These are phyloP conservation scores for Mastomys natalensis DNA, from an alignment of 2,113 vertebrate species.

Conservation along the genomic window DNA sequence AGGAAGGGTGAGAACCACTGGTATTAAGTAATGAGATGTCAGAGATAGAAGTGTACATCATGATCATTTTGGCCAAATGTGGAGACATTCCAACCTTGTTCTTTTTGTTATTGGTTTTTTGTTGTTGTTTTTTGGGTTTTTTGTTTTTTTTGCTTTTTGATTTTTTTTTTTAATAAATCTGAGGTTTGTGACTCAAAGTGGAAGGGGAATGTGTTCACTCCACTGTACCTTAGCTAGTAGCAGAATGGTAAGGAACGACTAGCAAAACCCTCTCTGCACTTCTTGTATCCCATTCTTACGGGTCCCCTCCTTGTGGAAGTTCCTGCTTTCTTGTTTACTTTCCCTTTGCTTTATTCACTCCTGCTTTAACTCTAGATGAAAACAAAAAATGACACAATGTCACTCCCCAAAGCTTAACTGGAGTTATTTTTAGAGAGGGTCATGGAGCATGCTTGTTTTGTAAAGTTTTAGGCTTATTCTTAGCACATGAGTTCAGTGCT, in stretches of 20 bases:
- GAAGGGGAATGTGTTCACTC: not conserved
- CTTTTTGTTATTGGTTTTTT: not conserved
- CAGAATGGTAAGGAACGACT: not conserved
- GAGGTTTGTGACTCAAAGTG: not conserved
- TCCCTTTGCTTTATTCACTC: constrained; percentile 24
- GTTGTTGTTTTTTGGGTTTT: too few relatives aligned
- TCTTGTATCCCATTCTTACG: not conserved
- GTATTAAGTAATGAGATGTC: not conserved
- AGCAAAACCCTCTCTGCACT: too few relatives aligned
- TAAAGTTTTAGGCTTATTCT: constrained; percentile 54
- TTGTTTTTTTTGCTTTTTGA: too few relatives aligned
- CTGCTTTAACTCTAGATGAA: not conserved
- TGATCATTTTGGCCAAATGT: not conserved
- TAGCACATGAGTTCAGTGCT: constrained; percentile 56
- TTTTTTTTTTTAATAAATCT: too few relatives aligned
- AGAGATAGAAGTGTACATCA: not conserved
- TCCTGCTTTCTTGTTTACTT: not conserved
- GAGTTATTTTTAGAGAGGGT: constrained; percentile 48
- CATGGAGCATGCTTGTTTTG: constrained; percentile 42
- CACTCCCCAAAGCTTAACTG: not conserved
- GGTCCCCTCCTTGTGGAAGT: not conserved
- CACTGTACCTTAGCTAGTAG: accelerated
- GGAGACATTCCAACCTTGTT: not conserved
- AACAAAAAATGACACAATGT: constrained; percentile 12
- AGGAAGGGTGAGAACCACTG: not conserved